A percentile compares a stretch with the other conserved stretches of the same genome.
Evolutionary conservation across 2,113 vertebrate genomes (phyloP).

Genomic region (Leptodactylus fuscus): DNA sequence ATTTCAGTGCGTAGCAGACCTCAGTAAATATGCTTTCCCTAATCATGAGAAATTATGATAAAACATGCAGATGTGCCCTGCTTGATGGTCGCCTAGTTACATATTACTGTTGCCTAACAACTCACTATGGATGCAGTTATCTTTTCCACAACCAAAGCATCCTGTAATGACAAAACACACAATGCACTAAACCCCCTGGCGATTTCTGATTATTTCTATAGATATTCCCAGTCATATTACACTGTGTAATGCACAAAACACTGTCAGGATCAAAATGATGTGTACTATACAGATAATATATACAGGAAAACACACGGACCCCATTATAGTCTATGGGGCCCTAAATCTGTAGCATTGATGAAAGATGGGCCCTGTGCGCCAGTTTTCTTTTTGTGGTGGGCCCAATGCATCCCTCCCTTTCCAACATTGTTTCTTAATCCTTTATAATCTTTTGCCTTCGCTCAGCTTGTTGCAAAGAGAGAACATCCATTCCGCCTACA

Average conservation of each 20-base stretch:
- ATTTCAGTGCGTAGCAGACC: background rate
- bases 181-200: background rate
- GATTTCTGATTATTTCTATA: background rate
- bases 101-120: constrained; percentile 51
- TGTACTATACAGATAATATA: background rate
- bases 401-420: too few species aligned
- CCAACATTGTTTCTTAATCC: too few species aligned
- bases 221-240: background rate
- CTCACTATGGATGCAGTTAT: constrained; percentile 23
- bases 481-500: background rate
- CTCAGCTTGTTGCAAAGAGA: background rate
- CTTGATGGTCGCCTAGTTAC: constrained; percentile 50
- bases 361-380: too few species aligned
- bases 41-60: constrained; percentile 54
- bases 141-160: constrained; percentile 35
- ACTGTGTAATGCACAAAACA: background rate
- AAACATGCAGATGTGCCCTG: constrained; percentile 56
- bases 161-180: constrained; percentile 33
- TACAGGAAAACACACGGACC: too few species aligned
- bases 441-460: background rate
- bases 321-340: too few species aligned
- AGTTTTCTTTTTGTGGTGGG: too few species aligned
- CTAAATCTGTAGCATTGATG: too few species aligned
- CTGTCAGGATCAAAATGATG: background rate
- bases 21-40: constrained; percentile 40